These are phyloP conservation scores for Holotrichia oblita DNA, from an alignment of 1,140 invertebrate genomes.

Conservation along the genomic window DNA sequence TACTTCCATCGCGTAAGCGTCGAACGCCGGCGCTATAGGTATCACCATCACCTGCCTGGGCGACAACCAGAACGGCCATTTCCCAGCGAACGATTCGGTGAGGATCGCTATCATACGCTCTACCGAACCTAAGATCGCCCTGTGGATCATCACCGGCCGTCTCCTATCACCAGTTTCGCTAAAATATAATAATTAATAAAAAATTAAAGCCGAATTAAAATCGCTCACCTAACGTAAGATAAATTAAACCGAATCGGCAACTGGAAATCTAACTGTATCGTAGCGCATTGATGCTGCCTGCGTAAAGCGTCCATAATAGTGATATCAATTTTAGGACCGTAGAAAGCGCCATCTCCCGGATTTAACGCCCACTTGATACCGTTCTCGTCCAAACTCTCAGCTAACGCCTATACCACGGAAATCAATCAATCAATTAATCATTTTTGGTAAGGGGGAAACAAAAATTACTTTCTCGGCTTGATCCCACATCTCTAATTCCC, in stretches of 20 bases:
- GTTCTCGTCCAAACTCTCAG: constrained; percentile 86
- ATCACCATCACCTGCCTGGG: constrained; percentile 93
- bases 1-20: constrained; percentile 88
- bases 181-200: too few species aligned
- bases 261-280: constrained; percentile 99
- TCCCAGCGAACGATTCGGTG: constrained; percentile 96
- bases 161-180: constrained; percentile 89
- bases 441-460: background rate
- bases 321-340: constrained; percentile 99
- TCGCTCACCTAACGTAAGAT: constrained; percentile 78
- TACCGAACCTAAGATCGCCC: constrained; percentile 96
- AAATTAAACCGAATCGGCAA: constrained; percentile 93
- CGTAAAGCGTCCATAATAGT: constrained; percentile 94
- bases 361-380: constrained; percentile 90
- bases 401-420: constrained; percentile 73
- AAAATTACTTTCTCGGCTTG: constrained; percentile 80
- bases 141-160: constrained; percentile 96
- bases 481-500: constrained; percentile 92
- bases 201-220: too few species aligned
- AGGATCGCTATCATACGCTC: constrained; percentile 99
- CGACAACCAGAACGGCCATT: constrained; percentile 99
- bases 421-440: background rate
- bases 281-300: constrained; percentile 93
- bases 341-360: constrained; percentile 96
- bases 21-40: constrained; percentile 84